Percentiles rank a stretch among this genome's conserved stretches.
Conservation (phyloP, 2,888 invertebrate species). For the Sturmia bella region DNA sequence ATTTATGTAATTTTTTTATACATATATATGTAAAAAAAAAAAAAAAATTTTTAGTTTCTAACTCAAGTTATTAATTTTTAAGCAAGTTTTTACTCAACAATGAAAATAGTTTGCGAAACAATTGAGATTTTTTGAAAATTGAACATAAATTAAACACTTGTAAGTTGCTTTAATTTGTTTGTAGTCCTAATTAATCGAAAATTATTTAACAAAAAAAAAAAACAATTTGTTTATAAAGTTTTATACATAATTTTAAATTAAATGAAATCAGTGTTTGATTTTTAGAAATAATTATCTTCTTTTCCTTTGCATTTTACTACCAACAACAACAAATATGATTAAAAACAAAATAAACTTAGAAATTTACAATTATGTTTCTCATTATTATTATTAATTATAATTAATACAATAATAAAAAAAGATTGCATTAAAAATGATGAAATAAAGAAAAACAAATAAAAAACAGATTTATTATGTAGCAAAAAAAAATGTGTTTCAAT, state of each 20-base stretch:
- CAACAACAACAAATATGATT: constrained; percentile 58
- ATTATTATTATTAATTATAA: constrained; percentile 68
- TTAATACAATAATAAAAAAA: constrained; percentile 58
- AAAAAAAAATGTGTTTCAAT: constrained; percentile 55
- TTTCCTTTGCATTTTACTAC: constrained; percentile 45
- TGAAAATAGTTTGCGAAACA: constrained; percentile 36
- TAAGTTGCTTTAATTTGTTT: constrained; percentile 55
- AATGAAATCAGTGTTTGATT: constrained; percentile 55
- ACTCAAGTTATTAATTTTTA: constrained; percentile 50
- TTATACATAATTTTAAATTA: constrained; percentile 35
- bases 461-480: constrained; percentile 69
- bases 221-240: constrained; percentile 27
- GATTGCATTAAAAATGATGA: constrained; percentile 66
- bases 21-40: constrained; percentile 6
- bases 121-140: constrained; percentile 42
- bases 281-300: constrained; percentile 37
- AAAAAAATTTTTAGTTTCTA: constrained; percentile 44
- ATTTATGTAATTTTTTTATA: constrained; percentile 31
- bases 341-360: constrained; percentile 42
- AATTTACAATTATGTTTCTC: constrained; percentile 68
- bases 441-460: constrained; percentile 65
- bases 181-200: constrained; percentile 51
- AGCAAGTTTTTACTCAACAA: constrained; percentile 28
- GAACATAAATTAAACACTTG: constrained; percentile 18
- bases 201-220: constrained; percentile 26